Evolutionary conservation across 2,797 vertebrate species (phyloP).

Genomic region (Nothura maculosa): DNA sequence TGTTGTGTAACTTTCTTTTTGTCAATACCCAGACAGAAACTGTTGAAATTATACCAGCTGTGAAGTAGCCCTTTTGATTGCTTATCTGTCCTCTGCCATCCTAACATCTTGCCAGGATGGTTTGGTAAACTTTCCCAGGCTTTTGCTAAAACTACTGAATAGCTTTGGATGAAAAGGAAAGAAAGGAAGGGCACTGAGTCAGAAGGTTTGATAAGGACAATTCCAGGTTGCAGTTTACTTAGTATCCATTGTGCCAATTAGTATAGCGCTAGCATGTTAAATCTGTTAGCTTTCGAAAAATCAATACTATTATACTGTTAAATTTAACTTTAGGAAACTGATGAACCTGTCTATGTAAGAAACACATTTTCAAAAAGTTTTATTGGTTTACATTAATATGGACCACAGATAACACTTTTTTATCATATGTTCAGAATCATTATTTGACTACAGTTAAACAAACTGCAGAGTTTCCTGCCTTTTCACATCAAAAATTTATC

Average conservation of each 20-base stretch:
- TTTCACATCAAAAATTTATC: not conserved
- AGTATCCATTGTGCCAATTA: not conserved
- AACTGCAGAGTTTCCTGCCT: not conserved
- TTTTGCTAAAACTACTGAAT: not conserved
- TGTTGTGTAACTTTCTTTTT: no score
- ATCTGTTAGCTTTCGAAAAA: not conserved
- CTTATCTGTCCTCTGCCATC: not conserved
- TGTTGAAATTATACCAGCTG: not conserved
- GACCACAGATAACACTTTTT: not conserved
- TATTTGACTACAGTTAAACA: not conserved
- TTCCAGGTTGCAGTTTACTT: not conserved
- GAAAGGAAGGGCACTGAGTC: no score
- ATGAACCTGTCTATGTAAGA: not conserved
- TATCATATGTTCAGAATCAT: not conserved
- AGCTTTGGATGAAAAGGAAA: no score
- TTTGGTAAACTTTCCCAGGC: not conserved
- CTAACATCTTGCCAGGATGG: not conserved
- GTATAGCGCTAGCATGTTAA: not conserved
- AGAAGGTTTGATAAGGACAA: not conserved
- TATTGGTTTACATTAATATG: not conserved
- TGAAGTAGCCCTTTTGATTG: not conserved
- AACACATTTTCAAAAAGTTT: not conserved
- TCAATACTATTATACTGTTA: not conserved
- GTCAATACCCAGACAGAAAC: not conserved
- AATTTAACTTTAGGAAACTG: not conserved